Evolutionary conservation across 2,113 vertebrate genomes (phyloP).

Genomic region (Psilopsiagon aymara): DNA sequence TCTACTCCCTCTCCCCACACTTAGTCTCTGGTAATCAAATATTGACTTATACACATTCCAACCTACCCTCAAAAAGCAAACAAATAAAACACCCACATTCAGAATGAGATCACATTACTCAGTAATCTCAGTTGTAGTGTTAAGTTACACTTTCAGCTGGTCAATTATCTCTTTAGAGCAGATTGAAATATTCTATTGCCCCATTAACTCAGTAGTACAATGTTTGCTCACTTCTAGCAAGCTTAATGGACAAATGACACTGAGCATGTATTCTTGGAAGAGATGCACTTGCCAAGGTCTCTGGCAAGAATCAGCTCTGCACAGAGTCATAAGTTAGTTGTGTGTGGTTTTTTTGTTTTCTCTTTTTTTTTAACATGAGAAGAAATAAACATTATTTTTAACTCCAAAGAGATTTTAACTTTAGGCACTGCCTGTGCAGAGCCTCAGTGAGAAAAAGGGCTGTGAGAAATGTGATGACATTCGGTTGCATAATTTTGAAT

Average conservation of each 20-base stretch:
- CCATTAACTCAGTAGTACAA: neutral
- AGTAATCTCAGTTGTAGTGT: constrained; percentile 29
- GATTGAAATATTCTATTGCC: neutral
- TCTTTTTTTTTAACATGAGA: neutral
- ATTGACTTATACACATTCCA: neutral
- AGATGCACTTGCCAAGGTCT: neutral
- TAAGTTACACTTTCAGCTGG: constrained; percentile 27
- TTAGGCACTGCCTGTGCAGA: neutral
- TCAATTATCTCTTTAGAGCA: constrained; percentile 34
- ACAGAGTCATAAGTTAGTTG: neutral
- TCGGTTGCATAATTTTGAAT: constrained; percentile 19
- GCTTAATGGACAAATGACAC: constrained; percentile 5
- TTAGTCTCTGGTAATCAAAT: neutral
- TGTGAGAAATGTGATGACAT: neutral
- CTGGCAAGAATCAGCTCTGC: neutral
- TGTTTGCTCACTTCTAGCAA: constrained; percentile 6
- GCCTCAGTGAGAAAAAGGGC: neutral
- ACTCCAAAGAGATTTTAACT: neutral
- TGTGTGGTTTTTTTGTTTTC: neutral
- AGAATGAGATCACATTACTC: constrained; percentile 33
- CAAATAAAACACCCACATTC: constrained; percentile 37
- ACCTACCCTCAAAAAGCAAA: neutral
- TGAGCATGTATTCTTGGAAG: neutral
- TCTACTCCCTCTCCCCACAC: neutral
- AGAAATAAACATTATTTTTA: neutral